Percentiles rank a stretch among this genome's conserved stretches.
Conservation (phyloP, 2,113 vertebrate genomes). For the Poeciliopsis prolifica region DNA sequence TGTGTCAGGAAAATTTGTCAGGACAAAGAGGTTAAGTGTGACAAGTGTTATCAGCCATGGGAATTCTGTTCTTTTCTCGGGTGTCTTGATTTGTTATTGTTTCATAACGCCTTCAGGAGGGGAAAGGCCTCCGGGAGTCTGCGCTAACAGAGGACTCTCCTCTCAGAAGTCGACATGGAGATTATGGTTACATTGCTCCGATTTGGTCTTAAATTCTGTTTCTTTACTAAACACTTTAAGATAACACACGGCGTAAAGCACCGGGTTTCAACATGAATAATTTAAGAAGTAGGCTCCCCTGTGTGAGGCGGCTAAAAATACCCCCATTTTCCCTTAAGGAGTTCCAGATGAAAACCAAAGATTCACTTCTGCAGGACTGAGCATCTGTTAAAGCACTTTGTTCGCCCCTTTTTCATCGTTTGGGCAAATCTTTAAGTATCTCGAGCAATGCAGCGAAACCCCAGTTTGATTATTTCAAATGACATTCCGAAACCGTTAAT, state of each 20-base stretch:
- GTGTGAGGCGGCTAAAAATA: slow-evolving; percentile 56
- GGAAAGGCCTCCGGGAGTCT: slow-evolving; percentile 44
- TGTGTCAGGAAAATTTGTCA: slow-evolving; percentile 64
- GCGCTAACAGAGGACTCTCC: slow-evolving; percentile 32
- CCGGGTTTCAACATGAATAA: slow-evolving; percentile 59
- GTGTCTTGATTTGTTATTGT: slow-evolving; percentile 71
- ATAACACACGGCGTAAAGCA: slow-evolving; percentile 58
- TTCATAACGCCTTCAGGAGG: slow-evolving; percentile 51
- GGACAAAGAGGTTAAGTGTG: slow-evolving; percentile 72
- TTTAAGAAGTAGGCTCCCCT: slow-evolving; percentile 52
- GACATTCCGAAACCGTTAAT: slow-evolving; percentile 40
- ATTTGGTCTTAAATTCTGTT: slow-evolving; percentile 50
- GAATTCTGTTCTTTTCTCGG: slow-evolving; percentile 64
- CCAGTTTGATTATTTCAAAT: slow-evolving; percentile 49
- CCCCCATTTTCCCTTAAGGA: slow-evolving; percentile 48
- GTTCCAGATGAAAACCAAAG: slow-evolving; percentile 58
- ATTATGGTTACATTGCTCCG: slow-evolving; percentile 45
- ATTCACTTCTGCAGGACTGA: slow-evolving; percentile 49
- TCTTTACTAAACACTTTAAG: slow-evolving; percentile 64
- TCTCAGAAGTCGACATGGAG: slow-evolving; percentile 50
- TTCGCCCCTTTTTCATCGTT: slow-evolving; percentile 14
- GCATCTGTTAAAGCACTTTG: slow-evolving; percentile 35
- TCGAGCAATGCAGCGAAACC: slow-evolving; percentile 29
- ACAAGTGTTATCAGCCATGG: slow-evolving; percentile 66
- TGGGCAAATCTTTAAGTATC: slow-evolving; percentile 40